Base-by-base conservation (phyloP, 2,113 vertebrate genomes). In the Danionella cerebrum region DNA sequence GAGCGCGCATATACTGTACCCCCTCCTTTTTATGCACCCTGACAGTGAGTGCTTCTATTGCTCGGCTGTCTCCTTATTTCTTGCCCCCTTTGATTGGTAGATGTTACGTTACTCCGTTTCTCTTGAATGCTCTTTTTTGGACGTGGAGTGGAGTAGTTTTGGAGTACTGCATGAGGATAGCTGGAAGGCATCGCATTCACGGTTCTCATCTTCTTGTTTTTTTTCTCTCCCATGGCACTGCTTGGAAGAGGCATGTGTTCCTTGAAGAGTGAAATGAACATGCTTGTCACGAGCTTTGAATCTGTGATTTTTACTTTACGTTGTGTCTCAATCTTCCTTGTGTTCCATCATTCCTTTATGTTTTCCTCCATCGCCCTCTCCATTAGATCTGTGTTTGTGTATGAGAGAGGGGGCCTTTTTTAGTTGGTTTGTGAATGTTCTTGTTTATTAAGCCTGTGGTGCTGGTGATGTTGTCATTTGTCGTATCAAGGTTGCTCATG, bases 1-100 rank as follows among this genome's bases (percentile, higher is more conserved):
- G 82, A 77, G 67, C 88, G 85, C 89, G 87, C 89, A 83, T 90
- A 90, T 90, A 85, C 9, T 33, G 5, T 33, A 33, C 29, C 29
- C 29, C 29, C 3, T 9, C 3, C 29, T 75, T 78, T 73, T 79
- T 65, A 73, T 75, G 79, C 77, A 79, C 73, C 68, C 54, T 64
- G 64, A 73, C 67, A 77, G 67, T 54, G 59, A 73, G 67, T 57
- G 72, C 67, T 71, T 78, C 70, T 75, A 68, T 67, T 65, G 72
- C 66, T 65, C 64, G 68, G 74, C 69, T 80, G 63, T 72, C 70
- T 78, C 63, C 67, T 77, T 77, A 70, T 75, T 77, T 75, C 67
- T 69, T 67, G 44, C 73, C 59, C 59, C 27, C 55, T 63, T 79
- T 52, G 65, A 74, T 69, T 75, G 65, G 47, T 73, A 73, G 69